Evolutionary conservation across 2,888 invertebrate species (phyloP), one percentile per base, ranked within the genome.

Genomic region (Coronaproctus castanopsis): DNA sequence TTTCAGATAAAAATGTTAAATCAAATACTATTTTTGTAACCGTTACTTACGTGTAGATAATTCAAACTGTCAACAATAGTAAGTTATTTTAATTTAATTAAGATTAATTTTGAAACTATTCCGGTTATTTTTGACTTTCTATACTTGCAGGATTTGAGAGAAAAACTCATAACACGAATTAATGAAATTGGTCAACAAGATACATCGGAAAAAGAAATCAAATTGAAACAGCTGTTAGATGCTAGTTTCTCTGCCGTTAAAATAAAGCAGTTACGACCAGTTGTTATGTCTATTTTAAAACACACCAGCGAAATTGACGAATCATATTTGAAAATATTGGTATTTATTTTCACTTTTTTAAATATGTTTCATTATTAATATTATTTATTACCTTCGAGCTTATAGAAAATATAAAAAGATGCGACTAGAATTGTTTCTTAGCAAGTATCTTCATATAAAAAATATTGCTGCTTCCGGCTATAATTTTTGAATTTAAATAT

Each of bases 191-290:
- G 88, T 0, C 74, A 76, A 62, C 82, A 83, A 71, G 83, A 83
- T 66, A 78, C 79, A 3, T 77, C 80, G 65, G 81, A 85, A 64
- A 78, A 80, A 62, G 88, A 90, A 67, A 83, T 83, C 66, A 89
- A 89, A 70, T 75, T 97, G 1, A 90, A 90, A 70, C 91, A 93
- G 65, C 73, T 97, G 54, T 74, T 97, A 8, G 79, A 83, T 1
- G 93, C 93, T 73, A 92, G 92, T 71, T 97, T 97, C 71, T 84
- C 92, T 0, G 87, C 95, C 0, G 89, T 97, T 1, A 83, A 88
- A 71, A 87, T 93, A 0, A 88, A 91, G 69, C 82, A 87, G 0
- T 72, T 96, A 20, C 78, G 95, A 24, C 96, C 96, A 1, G 89
- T 96, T 24, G 91, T 96, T 1, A 90, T 97, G 88, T 83, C 88